Evolutionary conservation across 30 jellyfish, hydroid and myxozoan species (phyloP), one percentile per base, ranked within the genome.

Genomic region (Aurelia aurita complex sp. Pacific): DNA sequence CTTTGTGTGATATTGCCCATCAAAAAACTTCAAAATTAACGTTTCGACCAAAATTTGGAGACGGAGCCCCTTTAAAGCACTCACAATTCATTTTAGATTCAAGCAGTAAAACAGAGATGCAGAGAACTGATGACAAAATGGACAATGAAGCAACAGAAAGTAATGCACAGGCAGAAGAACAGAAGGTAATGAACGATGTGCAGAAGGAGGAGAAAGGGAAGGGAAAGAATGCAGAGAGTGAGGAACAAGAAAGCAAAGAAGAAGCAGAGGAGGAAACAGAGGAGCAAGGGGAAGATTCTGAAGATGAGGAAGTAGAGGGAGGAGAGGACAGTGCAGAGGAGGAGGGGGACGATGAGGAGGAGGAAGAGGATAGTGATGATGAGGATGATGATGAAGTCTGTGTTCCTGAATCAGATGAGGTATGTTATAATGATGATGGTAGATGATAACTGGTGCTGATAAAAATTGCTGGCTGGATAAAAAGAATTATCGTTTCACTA

Each of bases 301-400:
- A 82, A 18, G 92, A 65, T 96, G 57, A 46, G 2, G 57, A 46
- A 46, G 57, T 46, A 46, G 57, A 46, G 12, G 54, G 54, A 43
- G 57, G 4, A 46, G 57, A 46, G 14, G 57, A 46, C 14, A 46
- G 57, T 46, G 57, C 2, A 9, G 57, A 46, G 57, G 57, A 46
- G 57, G 57, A 46, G 1, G 57, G 8, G 11, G 57, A 46, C 11
- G 57, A 46, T 0, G 54, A 43, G 12, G 54, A 43, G 12, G 54
- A 43, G 12, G 57, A 46, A 46, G 57, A 46, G 57, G 57, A 90
- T 57, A 77, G 70, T 36, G 95, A 75, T 1, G 97, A 76, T 12
- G 95, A 74, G 2, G 57, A 83, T 55, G 98, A 79, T 70, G 98
- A 79, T 70, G 94, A 86, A 16, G 77, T 85, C 42, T 54, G 69